Percentiles rank a stretch among this genome's conserved stretches.
These are phyloP conservation scores for Mycalesis mineus DNA, from an alignment of 2,888 invertebrate species.

Conservation along the genomic window DNA sequence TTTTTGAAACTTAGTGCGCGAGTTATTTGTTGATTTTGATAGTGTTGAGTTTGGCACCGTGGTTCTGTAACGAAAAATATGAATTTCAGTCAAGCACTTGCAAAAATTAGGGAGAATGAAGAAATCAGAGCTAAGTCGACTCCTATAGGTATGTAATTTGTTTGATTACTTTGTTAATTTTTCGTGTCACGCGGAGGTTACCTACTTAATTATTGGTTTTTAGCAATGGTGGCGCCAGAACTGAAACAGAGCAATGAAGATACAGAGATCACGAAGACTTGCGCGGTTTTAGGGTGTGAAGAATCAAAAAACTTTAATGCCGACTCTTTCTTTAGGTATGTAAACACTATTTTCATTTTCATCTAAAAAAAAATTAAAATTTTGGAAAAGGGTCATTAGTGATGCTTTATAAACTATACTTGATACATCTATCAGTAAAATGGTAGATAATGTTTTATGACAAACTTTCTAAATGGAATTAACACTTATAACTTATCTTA, in stretches of 20 bases:
- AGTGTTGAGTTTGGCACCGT: slow-evolving; percentile 12
- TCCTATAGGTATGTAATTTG: slow-evolving; percentile 56
- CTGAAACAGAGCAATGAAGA: slow-evolving; percentile 60
- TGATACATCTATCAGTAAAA: too few species aligned
- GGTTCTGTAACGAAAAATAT: slow-evolving; percentile 34
- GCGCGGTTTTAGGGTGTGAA: slow-evolving; percentile 69
- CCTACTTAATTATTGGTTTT: slow-evolving; percentile 14
- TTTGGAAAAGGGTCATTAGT: too few species aligned
- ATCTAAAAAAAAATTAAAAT: too few species aligned
- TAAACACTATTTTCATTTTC: too few species aligned
- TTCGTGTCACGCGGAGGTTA: background rate
- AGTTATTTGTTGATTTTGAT: background rate
- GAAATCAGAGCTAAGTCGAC: slow-evolving; percentile 63
- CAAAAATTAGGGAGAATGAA: slow-evolving; percentile 58
- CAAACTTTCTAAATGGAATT: too few species aligned
- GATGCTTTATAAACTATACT: too few species aligned
- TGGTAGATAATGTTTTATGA: too few species aligned
- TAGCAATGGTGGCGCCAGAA: slow-evolving; percentile 74
- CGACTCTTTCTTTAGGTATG: slow-evolving; percentile 65
- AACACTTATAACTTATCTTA: too few species aligned
- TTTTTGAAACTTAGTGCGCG: background rate
- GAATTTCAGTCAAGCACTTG: slow-evolving; percentile 54
- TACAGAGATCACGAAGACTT: slow-evolving; percentile 63
- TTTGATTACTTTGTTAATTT: background rate
- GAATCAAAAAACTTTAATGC: slow-evolving; percentile 63